Evolutionary conservation across 1,140 invertebrate genomes (phyloP), one percentile per base, ranked within the genome.

Genomic region (Tribolium castaneum): DNA sequence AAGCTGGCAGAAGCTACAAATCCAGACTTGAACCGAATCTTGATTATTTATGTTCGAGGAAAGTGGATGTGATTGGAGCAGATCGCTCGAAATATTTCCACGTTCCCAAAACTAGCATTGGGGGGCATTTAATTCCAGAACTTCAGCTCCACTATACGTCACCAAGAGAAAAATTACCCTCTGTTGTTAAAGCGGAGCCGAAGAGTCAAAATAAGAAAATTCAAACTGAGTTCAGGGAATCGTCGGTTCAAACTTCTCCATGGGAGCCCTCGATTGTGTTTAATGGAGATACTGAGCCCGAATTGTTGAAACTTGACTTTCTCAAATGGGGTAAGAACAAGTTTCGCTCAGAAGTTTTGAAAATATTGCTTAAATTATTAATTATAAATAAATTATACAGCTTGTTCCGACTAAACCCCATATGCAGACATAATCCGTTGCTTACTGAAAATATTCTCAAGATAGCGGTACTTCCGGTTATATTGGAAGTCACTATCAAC

Each of bases 151-250:
- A 13, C n/a, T 12, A 74, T 12, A 14, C 49, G 13, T 19, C 70
- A 12, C 70, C 30, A 4, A 30, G 30, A 12, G 39, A 52, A 19
- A 66, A 66, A 22, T 25, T 22, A 14, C 25, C 30, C 3, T n/a
- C 22, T 2, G 19, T n/a, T 3, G 54, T 10, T 14, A 66, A 35
- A 30, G 0, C 30, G 7, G 59, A 66, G 13, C 59, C n/a, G 14
- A 66, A 35, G 12, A n/a, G 6, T 35, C 34, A 66, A 35, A 35
- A 34, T 66, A 35, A 35, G 34, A 77, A 81, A 39, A 78, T 83
- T 0, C 93, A 95, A 87, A 95, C 94, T 0, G 88, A 93, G 80
- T 94, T 89, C 83, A 89, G 94, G 77, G 95, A 96, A 80, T 92
- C 91, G 2, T 93, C 94, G 80, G 89, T 92, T 9, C 94, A 96